A percentile compares a stretch with the other conserved stretches of the same genome.
phyloP scores from a whole-genome alignment of 2,113 vertebrate genomes.

The Erythrolamprus reginae region DNA sequence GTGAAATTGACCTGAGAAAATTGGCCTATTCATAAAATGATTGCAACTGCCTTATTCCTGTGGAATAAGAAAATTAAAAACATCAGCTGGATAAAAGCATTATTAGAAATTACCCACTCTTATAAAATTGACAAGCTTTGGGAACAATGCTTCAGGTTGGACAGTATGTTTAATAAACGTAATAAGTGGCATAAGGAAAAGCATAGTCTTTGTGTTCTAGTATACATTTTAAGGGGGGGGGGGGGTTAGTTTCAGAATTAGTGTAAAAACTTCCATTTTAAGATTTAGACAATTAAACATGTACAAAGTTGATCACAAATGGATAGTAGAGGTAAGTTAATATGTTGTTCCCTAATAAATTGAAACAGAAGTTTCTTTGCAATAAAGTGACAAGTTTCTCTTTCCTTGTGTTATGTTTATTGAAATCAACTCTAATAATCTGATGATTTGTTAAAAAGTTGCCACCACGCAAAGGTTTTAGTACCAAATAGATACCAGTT shows the following conservation, averaged over 20 bases:
- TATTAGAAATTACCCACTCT: not conserved
- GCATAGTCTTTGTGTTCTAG: not conserved
- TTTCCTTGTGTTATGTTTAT: not conserved
- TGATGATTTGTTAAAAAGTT: not conserved
- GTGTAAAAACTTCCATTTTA: not conserved
- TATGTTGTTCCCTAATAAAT: not conserved
- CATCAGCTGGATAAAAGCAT: not conserved
- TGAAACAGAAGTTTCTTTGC: not conserved
- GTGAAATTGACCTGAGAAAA: not conserved
- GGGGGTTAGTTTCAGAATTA: not conserved
- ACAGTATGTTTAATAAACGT: not conserved
- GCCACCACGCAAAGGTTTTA: not conserved
- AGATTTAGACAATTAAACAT: not conserved
- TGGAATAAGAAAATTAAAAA: not conserved
- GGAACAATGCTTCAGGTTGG: not conserved
- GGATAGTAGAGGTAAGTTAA: not conserved
- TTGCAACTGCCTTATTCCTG: not conserved
- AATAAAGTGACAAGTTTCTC: not conserved
- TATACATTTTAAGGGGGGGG: not conserved
- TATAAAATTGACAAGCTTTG: not conserved
- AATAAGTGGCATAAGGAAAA: not conserved
- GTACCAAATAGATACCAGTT: not conserved
- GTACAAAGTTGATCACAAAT: not conserved
- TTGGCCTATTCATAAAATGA: not conserved
- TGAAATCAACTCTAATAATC: not conserved